Evolutionary conservation across 2,888 invertebrate genomes (phyloP).

Genomic region (Drosophila putrida): DNA sequence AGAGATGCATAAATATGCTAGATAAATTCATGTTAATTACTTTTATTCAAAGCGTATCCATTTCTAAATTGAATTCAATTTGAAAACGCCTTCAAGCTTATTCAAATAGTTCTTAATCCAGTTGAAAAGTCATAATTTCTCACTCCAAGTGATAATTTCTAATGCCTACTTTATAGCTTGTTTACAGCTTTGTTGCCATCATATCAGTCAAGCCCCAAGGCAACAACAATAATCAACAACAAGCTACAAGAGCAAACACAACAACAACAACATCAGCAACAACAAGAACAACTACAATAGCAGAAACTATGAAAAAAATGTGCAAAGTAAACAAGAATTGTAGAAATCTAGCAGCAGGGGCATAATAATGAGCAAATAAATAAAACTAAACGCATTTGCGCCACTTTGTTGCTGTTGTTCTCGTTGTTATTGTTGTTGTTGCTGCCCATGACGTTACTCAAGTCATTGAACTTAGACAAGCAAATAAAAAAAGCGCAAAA

Average conservation of each 20-base stretch:
- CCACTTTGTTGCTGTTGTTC: conserved; percentile 67
- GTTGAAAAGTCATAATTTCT: conserved; percentile 29
- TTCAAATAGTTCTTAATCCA: background rate
- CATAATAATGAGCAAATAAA: conserved; percentile 79
- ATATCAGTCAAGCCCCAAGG: conserved; percentile 63
- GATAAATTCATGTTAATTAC: background rate
- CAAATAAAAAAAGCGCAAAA: conserved; percentile 69
- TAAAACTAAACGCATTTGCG: conserved; percentile 81
- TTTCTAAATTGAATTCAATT: conserved; percentile 2
- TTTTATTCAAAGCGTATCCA: background rate
- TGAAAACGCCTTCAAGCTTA: background rate
- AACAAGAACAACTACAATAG: conserved; percentile 32
- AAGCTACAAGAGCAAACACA: conserved; percentile 35
- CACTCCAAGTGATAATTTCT: conserved; percentile 57
- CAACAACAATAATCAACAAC: conserved; percentile 27
- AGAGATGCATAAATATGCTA: background rate
- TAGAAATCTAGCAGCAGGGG: conserved; percentile 66
- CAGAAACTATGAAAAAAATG: conserved; percentile 60
- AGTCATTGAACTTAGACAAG: conserved; percentile 83
- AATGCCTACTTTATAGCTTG: conserved; percentile 67
- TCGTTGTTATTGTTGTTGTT: conserved; percentile 27
- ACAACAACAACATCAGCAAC: conserved; percentile 29
- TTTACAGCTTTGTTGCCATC: conserved; percentile 73
- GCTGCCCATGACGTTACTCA: conserved; percentile 82
- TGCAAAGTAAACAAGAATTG: conserved; percentile 74